A percentile compares a stretch with the other conserved stretches of the same genome.
phyloP scores from a whole-genome alignment of 1,140 invertebrate genomes.

The Apocrypta bakeri region DNA sequence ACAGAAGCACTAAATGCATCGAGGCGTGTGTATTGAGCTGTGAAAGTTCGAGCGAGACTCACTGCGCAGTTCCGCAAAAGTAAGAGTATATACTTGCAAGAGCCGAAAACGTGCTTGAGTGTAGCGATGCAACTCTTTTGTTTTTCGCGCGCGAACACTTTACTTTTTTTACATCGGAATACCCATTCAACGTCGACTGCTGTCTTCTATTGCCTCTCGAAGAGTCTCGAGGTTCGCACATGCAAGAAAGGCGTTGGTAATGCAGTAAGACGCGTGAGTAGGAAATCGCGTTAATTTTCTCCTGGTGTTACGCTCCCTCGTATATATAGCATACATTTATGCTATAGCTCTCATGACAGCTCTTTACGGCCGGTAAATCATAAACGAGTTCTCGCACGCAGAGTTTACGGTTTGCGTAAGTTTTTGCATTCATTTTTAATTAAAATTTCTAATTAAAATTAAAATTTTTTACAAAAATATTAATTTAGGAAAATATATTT shows the following conservation, averaged over 20 bases:
- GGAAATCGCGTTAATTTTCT: slow-evolving; percentile 26
- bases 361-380: not conserved
- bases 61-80: not conserved
- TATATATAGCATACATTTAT: not conserved
- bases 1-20: not conserved
- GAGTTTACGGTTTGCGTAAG: not conserved
- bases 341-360: not conserved
- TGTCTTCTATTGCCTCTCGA: not conserved
- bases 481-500: too few relatives aligned
- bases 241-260: not conserved
- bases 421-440: not conserved
- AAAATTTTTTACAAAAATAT: too few relatives aligned
- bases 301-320: not conserved
- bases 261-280: not conserved
- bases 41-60: not conserved
- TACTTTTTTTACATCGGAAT: not conserved
- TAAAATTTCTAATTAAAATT: too few relatives aligned
- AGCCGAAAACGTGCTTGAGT: slow-evolving; percentile 14
- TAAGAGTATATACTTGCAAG: not conserved
- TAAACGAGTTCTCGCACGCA: slow-evolving; percentile 6
- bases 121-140: not conserved
- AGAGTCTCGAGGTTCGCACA: too few relatives aligned
- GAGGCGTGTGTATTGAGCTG: not conserved
- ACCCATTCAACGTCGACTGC: not conserved
- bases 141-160: not conserved